Evolutionary conservation across 2,888 invertebrate genomes (phyloP), one percentile per base, ranked within the genome.

Genomic region (Sinodicranocentrus sp.): DNA sequence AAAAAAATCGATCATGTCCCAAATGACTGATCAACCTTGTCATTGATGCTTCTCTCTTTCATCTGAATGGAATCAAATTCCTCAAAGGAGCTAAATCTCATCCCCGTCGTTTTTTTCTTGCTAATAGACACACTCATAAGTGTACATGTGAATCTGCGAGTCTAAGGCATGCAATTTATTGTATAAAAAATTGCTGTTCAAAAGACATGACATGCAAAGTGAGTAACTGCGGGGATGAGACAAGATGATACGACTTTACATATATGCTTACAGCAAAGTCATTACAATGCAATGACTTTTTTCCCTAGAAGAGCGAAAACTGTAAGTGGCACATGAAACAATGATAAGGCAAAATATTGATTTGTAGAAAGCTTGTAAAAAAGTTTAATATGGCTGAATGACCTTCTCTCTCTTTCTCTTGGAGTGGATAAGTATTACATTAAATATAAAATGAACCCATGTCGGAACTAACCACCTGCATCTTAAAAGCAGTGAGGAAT

Each of bases 21-120:
- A 57, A 75, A 82, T 82, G 43, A 68, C 75, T 75, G 61, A 82
- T 82, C 82, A 82, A 82, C 75, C 82, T 75, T 82, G 72, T 75
- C 73, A 52, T 61, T 68, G 75, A 61, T 33, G 70, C 70, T 80
- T 82, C 72, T 77, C 83, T 83, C 80, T 84, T 75, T 75, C 77
- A 77, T 52, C 57, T 43, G 17, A 25, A 59, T 8, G 54, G 10
- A 54, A 54, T n/a, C 3, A 70, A n/a, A 13, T 48, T 15, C 48
- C 48, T 10, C 48, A 48, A 33, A n/a, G n/a, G n/a, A n/a, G n/a
- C n/a, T n/a, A n/a, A n/a, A n/a, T n/a, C n/a, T n/a, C n/a, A n/a
- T n/a, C n/a, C n/a, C n/a, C n/a, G n/a, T n/a, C n/a, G n/a, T n/a
- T n/a, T n/a, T n/a, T n/a, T n/a, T n/a, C n/a, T n/a, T n/a, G n/a